Evolutionary conservation across 2,797 vertebrate species (phyloP).

Genomic region (Darevskia nairensis): DNA sequence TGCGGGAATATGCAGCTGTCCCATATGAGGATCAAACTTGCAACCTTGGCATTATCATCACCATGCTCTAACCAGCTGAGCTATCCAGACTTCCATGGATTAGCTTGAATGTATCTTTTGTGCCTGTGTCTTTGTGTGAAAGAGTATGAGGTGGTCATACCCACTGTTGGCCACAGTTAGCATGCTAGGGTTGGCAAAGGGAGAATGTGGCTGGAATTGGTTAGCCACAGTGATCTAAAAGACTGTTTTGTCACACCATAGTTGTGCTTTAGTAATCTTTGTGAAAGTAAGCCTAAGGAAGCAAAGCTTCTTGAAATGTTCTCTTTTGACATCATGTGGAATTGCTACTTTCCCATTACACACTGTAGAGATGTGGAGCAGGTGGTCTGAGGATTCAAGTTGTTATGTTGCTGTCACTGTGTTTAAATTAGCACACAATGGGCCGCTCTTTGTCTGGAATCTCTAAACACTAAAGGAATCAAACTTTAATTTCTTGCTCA

Average conservation of each 20-base stretch:
- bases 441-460: conserved; percentile 11
- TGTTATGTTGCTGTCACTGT: conserved; percentile 24
- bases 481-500: conserved; percentile 56
- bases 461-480: conserved; percentile 47
- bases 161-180: too few species aligned
- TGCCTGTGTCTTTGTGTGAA: too few species aligned
- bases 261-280: background rate
- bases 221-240: too few species aligned
- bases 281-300: conserved; percentile 1
- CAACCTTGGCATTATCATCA: too few species aligned
- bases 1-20: too few species aligned
- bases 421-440: background rate
- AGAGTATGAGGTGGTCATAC: too few species aligned
- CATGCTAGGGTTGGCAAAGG: too few species aligned
- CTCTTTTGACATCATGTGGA: conserved; percentile 14
- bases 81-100: too few species aligned
- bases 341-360: conserved; percentile 25
- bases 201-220: too few species aligned
- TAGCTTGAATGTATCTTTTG: too few species aligned
- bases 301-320: background rate
- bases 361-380: conserved; percentile 19
- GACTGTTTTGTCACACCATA: background rate
- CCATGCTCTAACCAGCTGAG: too few species aligned
- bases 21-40: too few species aligned
- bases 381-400: conserved; percentile 35